Evolutionary conservation across 2,113 vertebrate species (phyloP), one percentile per base, ranked within the genome.

Genomic region (Cranoglanis bouderius): DNA sequence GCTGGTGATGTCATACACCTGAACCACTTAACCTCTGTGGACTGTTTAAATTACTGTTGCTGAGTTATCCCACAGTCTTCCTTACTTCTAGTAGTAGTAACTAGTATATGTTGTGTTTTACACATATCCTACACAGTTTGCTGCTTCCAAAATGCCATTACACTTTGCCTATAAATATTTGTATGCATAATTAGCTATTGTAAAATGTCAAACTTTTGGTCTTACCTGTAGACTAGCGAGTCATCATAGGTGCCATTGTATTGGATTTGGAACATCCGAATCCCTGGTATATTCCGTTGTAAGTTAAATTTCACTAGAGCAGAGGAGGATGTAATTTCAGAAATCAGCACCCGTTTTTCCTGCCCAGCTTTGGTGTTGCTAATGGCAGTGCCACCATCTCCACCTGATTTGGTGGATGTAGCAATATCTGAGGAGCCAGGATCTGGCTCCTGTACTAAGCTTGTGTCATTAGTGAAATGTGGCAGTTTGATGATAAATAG

Each of bases 201-300:
- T 59, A 82, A 59, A 59, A 82, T 57, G 29, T 32, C 0, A 51
- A 65, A 72, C 2, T 26, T 9, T 43, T 18, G 6, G 14, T 16
- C 96, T 96, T 95, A 99, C 98, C 98, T 99, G 96, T 99, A 99
- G 86, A 99, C 98, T 93, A 99, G 95, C 2, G 98, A 99, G 93
- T 99, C 98, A 89, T 99, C 98, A 0, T 99, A 99, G 90, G 96
- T 97, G 90, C 98, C 98, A n/a, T 99, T 99, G 91, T 99, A 99
- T 88, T 99, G 98, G 91, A 99, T 99, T 92, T 99, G 98, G 93
- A 99, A 99, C 98, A 99, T 99, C 91, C 98, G 97, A 91, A 99
- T 99, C 82, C 98, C 98, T 0, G 98, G 98, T 85, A 99, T 99
- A 91, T 97, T 99, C 94, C 97, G 97, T 94, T 99, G 98, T 94